Base-by-base conservation (phyloP, 2,113 vertebrate species). In the Halichoerus grypus region DNA sequence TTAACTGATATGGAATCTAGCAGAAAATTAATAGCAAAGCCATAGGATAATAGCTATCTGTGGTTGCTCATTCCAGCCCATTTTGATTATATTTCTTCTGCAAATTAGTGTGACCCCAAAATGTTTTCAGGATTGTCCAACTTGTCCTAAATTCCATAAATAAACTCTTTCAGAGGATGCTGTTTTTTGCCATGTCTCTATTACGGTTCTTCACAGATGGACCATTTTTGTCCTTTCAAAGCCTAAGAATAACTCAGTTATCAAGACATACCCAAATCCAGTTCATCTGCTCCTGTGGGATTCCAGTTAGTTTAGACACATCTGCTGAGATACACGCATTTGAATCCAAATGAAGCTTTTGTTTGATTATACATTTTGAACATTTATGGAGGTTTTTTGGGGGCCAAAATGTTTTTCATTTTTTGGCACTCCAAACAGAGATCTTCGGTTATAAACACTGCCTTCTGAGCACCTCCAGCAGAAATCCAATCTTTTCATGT, bases 181-280 rank as follows among this genome's bases (percentile, higher is more conserved):
- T 98, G 97, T 94, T 98, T 98, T 98, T 98, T 98, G 98, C 94
- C 97, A 97, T 97, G 96, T 97, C 98, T 99, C 98, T 98, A 98
- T 98, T 97, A 98, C 98, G 61, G 97, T 97, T 94, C 95, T 97
- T 98, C 97, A 98, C 98, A 99, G 98, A 99, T 98, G 98, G 98
- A 98, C 98, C 98, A 98, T 98, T 98, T 98, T 98, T 98, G 98
- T 98, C 98, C 98, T 98, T 97, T 93, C 98, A 98, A 81, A 96
- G 96, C 98, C 98, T 98, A 98, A 99, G 98, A 99, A 99, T 98
- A 99, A 98, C 98, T 98, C 86, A 98, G 98, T 98, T 98, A 98
- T 98, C 98, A 98, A 97, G 98, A 98, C 98, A 98, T 98, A 98
- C 98, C 98, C 95, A 97, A 97, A 98, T 98, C 98, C 98, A 98